phyloP scores from a whole-genome alignment of 1,140 invertebrate genomes.

The Aphaenogaster rudis region DNA sequence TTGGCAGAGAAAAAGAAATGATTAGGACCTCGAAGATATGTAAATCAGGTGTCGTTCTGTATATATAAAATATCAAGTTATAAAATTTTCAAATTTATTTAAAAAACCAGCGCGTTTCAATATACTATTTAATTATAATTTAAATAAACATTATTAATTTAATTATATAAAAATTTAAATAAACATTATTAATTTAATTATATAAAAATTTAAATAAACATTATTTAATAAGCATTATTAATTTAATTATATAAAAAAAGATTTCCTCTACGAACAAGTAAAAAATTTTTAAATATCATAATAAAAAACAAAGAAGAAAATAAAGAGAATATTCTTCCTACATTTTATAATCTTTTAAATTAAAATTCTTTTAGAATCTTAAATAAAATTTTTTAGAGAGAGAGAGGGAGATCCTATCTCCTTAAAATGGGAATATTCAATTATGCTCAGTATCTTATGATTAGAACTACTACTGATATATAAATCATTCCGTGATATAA shows the following conservation, averaged over 20 bases:
- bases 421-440: not conserved
- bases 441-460: not conserved
- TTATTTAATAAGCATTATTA: not conserved
- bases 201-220: no score
- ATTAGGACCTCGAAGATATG: constrained; percentile 28
- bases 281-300: not conserved
- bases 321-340: not conserved
- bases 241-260: not conserved
- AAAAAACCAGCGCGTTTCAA: not conserved
- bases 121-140: not conserved
- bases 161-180: not conserved
- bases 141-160: no score
- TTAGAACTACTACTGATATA: not conserved
- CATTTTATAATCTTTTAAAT: not conserved
- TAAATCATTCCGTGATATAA: not conserved
- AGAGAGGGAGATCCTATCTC: no score
- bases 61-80: not conserved
- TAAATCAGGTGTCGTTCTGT: not conserved
- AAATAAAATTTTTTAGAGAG: not conserved
- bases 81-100: not conserved
- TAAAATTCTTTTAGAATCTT: not conserved
- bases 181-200: not conserved
- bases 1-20: not conserved
- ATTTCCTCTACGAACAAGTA: not conserved
- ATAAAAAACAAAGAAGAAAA: not conserved